A percentile compares a stretch with the other conserved stretches of the same genome.
Evolutionary conservation across 2,888 invertebrate species (phyloP).

Genomic region (Orthonevra nobilis): DNA sequence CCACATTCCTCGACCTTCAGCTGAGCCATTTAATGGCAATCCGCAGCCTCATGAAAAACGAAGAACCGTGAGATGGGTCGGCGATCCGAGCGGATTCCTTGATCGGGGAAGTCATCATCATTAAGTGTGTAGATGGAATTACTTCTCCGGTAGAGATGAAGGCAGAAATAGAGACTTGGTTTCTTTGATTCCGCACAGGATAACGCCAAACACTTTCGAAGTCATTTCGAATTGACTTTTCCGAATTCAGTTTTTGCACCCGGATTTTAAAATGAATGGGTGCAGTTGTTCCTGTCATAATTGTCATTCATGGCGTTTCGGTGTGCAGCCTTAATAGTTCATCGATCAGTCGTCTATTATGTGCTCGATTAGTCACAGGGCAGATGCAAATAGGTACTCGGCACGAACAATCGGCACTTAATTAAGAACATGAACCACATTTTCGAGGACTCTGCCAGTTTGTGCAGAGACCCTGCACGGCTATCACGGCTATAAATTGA

Average conservation of each 20-base stretch:
- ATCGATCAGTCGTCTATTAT: slow-evolving; percentile 67
- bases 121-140: slow-evolving; percentile 70
- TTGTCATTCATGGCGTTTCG: slow-evolving; percentile 39
- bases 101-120: slow-evolving; percentile 67
- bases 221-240: slow-evolving; percentile 47
- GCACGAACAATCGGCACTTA: slow-evolving; percentile 61
- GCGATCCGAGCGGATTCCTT: slow-evolving; percentile 24
- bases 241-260: slow-evolving; percentile 38
- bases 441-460: slow-evolving; percentile 22
- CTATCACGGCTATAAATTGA: slow-evolving; percentile 28
- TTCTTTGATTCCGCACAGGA: slow-evolving; percentile 60
- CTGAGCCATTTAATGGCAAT: slow-evolving; percentile 33
- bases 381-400: slow-evolving; percentile 56
- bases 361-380: slow-evolving; percentile 65
- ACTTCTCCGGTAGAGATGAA: slow-evolving; percentile 66
- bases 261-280: slow-evolving; percentile 13
- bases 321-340: slow-evolving; percentile 25
- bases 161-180: slow-evolving; percentile 58
- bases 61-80: slow-evolving; percentile 8
- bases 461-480: slow-evolving; percentile 9
- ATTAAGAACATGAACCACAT: slow-evolving; percentile 59
- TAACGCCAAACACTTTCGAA: slow-evolving; percentile 61
- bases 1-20: slow-evolving; percentile 64
- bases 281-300: slow-evolving; percentile 42
- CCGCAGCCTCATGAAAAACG: slow-evolving; percentile 25